Evolutionary conservation across 2,797 vertebrate genomes (phyloP).

Genomic region (Thalassophryne amazonica): DNA sequence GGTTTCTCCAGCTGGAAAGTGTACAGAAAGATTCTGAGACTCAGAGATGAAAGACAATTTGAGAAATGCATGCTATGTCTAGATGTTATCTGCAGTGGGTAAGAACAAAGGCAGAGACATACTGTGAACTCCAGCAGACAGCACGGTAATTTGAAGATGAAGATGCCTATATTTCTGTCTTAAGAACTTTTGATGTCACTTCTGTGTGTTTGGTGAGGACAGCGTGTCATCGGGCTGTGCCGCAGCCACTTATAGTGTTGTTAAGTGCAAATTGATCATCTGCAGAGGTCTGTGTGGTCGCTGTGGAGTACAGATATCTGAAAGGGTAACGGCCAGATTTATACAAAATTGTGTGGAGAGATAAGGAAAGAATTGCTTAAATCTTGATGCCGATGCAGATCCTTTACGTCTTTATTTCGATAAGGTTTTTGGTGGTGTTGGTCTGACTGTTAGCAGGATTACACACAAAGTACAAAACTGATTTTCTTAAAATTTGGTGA

Average conservation of each 20-base stretch:
- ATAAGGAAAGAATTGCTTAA: too few species aligned
- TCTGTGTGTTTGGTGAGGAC: conserved; percentile 48
- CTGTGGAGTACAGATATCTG: too few species aligned
- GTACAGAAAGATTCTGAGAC: conserved; percentile 50
- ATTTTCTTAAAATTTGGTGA: too few species aligned
- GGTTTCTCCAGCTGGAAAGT: conserved; percentile 67
- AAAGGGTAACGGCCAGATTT: too few species aligned
- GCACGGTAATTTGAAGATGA: conserved; percentile 63
- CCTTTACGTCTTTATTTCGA: too few species aligned
- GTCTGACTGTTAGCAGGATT: too few species aligned
- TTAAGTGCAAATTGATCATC: conserved; percentile 18
- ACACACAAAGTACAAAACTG: too few species aligned
- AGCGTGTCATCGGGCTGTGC: conserved; percentile 35
- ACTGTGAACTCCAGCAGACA: conserved; percentile 55
- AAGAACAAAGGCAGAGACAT: conserved; percentile 62
- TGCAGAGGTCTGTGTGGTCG: too few species aligned
- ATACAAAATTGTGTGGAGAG: too few species aligned
- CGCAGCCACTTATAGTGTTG: conserved; percentile 10
- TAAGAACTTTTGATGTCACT: conserved; percentile 48
- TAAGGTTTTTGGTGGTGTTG: too few species aligned
- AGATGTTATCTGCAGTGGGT: conserved; percentile 67
- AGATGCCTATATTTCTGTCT: conserved; percentile 50
- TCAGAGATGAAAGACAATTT: conserved; percentile 63
- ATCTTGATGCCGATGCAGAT: too few species aligned
- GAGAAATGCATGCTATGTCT: conserved; percentile 69